Conservation (phyloP, 2,113 vertebrate species). For the Oryzias curvinotus region DNA sequence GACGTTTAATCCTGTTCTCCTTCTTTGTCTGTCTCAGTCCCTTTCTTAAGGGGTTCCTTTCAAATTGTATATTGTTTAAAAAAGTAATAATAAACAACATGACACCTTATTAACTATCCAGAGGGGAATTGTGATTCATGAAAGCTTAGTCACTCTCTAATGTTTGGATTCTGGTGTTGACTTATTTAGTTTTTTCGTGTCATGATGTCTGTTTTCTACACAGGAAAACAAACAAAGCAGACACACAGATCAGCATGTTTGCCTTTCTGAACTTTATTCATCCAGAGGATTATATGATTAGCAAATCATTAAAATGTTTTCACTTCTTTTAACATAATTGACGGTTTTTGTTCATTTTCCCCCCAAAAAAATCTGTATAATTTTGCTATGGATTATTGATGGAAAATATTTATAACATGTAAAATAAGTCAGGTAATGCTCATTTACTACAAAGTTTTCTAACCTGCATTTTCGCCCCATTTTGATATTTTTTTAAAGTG, state of each 20-base stretch:
- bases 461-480: too few species aligned
- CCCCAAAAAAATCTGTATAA: too few species aligned
- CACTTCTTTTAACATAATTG: constrained; percentile 77
- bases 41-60: constrained; percentile 42
- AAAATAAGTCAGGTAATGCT: too few species aligned
- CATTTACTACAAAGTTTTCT: too few species aligned
- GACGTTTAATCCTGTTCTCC: constrained; percentile 37
- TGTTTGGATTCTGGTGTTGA: constrained; percentile 35
- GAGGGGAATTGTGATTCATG: constrained; percentile 33
- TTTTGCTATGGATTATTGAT: too few species aligned
- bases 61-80: constrained; percentile 49
- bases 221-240: constrained; percentile 66
- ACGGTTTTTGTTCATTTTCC: constrained; percentile 8
- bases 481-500: too few species aligned
- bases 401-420: too few species aligned
- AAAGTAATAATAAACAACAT: constrained; percentile 37
- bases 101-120: constrained; percentile 46
- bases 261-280: constrained; percentile 86
- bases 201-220: constrained; percentile 85
- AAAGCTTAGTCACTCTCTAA: constrained; percentile 35
- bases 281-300: constrained; percentile 88
- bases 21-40: constrained; percentile 34
- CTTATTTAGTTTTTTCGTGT: constrained; percentile 64
- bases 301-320: constrained; percentile 88
- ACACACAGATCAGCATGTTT: constrained; percentile 82